Evolutionary conservation across 2,797 vertebrate species (phyloP), one percentile per base, ranked within the genome.

Genomic region (Sternarchorhynchus goeldii): DNA sequence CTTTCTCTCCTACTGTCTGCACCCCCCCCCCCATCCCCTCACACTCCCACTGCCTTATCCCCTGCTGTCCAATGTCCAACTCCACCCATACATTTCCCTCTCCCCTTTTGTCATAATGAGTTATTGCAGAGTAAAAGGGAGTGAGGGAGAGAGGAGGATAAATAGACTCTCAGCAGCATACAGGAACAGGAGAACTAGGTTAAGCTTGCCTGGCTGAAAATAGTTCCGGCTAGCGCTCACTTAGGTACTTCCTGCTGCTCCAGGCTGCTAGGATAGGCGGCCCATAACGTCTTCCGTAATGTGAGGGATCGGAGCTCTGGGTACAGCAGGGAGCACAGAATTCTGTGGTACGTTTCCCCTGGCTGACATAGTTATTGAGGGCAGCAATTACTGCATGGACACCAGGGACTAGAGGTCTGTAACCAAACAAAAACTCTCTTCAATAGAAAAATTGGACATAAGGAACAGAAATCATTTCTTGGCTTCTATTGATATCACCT

Each of bases 141-240:
- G 50, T 18, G 36, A 67, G 50, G 56, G 76, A 65, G 57, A 64
- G 65, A 66, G 58, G 59, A 39, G 76, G 71, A 78, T 78, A 82
- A 83, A 85, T 81, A 67, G 57, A 76, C 76, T 85, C 81, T 82
- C 82, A 84, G 86, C 29, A 59, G 66, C 39, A 81, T 81, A 79
- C 59, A 86, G 86, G 41, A 85, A 83, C 72, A 84, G 86, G 86
- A 91, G 91, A 93, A 93, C 90, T 93, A 92, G 92, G 91, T 91
- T 93, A 92, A 92, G 91, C 90, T 90, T 90, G 75, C 53, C 87
- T 87, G 87, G 90, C 90, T 91, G 86, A 91, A 93, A 93, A 92
- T 92, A 92, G 88, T 89, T 85, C 86, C 86, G 84, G 65, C 88
- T 90, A 87, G 87, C 86, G 81, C 89, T 92, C 88, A 87, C 88